Evolutionary conservation across 2,888 invertebrate species (phyloP).

Genomic region (Hololepta plana): DNA sequence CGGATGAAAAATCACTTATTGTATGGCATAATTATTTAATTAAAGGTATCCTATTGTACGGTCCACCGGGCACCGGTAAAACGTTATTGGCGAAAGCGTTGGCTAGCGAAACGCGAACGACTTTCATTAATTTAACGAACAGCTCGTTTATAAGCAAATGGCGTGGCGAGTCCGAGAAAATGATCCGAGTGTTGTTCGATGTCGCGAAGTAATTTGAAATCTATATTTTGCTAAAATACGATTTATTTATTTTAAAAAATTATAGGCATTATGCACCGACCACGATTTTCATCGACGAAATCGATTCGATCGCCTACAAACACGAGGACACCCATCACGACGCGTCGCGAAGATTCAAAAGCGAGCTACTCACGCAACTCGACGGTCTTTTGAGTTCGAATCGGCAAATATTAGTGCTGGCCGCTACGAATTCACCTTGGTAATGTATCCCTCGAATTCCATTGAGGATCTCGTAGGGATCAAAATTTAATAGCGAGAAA

Average conservation of each 20-base stretch:
- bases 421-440: constrained; percentile 89
- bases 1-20: too few species aligned
- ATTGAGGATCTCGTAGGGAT: too few species aligned
- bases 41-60: constrained; percentile 37
- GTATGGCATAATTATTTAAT: constrained; percentile 4
- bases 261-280: constrained; percentile 52
- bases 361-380: constrained; percentile 72
- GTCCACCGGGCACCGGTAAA: constrained; percentile 69
- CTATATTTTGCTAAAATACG: too few species aligned
- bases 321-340: constrained; percentile 60
- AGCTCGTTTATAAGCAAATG: constrained; percentile 88
- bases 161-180: constrained; percentile 91
- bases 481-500: too few species aligned
- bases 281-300: constrained; percentile 84
- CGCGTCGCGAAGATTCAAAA: constrained; percentile 71
- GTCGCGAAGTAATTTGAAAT: constrained; percentile 48
- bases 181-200: constrained; percentile 75
- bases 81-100: constrained; percentile 79
- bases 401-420: constrained; percentile 58
- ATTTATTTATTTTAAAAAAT: too few species aligned
- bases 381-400: constrained; percentile 52
- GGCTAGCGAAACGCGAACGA: constrained; percentile 57
- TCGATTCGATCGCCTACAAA: constrained; percentile 65
- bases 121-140: constrained; percentile 82
- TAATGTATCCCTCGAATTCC: too few species aligned